Conservation (phyloP, 2,888 invertebrate genomes). For the Pseudococcus jackbeardsleyi region DNA sequence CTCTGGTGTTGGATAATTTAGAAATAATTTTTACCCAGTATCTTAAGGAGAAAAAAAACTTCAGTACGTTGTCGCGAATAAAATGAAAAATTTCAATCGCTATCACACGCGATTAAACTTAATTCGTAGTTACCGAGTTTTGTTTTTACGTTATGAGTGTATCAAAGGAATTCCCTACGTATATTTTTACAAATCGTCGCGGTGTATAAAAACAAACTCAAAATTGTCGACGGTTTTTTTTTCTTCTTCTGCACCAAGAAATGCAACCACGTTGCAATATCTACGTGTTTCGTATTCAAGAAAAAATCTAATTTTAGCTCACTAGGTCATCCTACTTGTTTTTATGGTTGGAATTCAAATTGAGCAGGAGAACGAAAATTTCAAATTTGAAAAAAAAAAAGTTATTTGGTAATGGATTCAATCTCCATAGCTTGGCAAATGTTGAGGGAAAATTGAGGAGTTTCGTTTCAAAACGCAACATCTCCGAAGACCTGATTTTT, state of each 20-base stretch:
- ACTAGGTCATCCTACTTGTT: neutral
- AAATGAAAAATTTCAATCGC: conserved; percentile 17
- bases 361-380: too few relatives aligned
- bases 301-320: neutral
- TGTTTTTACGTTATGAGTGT: conserved; percentile 1
- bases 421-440: too few relatives aligned
- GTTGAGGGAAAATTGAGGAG: too few relatives aligned
- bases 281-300: neutral
- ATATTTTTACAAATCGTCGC: neutral
- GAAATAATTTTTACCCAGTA: conserved; percentile 1
- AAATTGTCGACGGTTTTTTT: neutral
- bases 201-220: neutral
- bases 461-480: too few relatives aligned
- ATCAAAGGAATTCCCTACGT: neutral
- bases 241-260: neutral
- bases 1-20: conserved; percentile 17
- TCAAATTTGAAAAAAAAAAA: too few relatives aligned
- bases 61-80: conserved; percentile 17
- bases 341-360: neutral
- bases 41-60: neutral
- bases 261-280: neutral
- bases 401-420: too few relatives aligned
- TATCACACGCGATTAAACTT: conserved; percentile 22
- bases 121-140: neutral
- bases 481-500: too few relatives aligned